Conservation (phyloP, 2,113 vertebrate species). For the Solea senegalensis region DNA sequence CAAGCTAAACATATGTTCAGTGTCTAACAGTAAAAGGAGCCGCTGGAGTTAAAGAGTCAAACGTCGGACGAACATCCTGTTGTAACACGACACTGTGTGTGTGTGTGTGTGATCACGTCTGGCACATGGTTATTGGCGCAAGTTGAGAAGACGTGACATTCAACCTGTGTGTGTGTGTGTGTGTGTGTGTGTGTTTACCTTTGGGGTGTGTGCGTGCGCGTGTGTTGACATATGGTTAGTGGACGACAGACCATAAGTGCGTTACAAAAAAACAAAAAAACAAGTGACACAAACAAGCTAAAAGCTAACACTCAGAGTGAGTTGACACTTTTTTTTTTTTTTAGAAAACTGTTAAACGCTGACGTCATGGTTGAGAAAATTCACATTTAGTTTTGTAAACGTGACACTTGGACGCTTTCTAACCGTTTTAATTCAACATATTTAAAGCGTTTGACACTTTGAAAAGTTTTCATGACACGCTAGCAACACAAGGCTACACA, state of each 20-base stretch:
- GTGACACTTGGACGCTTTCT: no score
- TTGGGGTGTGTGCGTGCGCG: background rate
- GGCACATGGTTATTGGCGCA: conserved; percentile 50
- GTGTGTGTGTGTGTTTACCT: background rate
- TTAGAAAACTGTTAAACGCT: no score
- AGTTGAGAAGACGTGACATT: conserved; percentile 43
- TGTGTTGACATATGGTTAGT: conserved; percentile 45
- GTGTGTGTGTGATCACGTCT: conserved; percentile 3
- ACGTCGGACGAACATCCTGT: conserved; percentile 33
- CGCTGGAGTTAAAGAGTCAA: conserved; percentile 42
- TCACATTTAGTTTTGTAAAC: no score
- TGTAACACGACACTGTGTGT: conserved; percentile 54
- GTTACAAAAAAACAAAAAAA: background rate
- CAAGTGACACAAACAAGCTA: no score
- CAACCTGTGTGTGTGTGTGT: conserved; percentile 35
- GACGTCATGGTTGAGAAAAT: no score
- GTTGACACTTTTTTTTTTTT: no score
- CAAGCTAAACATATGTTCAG: conserved; percentile 45
- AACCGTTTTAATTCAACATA: no score
- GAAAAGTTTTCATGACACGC: no score
- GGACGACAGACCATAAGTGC: background rate
- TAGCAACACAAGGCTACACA: no score
- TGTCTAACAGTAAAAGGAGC: conserved; percentile 43
- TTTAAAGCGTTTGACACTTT: no score
- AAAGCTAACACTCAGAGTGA: no score